Percentiles rank a stretch among this genome's conserved stretches.
Conservation (phyloP, 1,140 invertebrate species). For the Drosophila elegans region DNA sequence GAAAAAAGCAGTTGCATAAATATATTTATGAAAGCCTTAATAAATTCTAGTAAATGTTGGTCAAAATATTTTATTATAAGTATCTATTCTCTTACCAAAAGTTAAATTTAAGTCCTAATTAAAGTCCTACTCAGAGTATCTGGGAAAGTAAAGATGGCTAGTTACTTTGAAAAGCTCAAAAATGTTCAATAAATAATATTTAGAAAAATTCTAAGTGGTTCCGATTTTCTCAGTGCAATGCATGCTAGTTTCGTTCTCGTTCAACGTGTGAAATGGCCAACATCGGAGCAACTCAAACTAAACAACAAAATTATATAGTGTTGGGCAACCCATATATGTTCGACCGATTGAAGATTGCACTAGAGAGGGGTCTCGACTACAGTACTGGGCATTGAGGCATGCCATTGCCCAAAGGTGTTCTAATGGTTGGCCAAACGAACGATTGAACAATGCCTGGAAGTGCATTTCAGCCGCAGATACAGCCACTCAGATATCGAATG, state of each 20-base stretch:
- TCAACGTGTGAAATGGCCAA: conserved; percentile 47
- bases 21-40: too few species aligned
- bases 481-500: conserved; percentile 29
- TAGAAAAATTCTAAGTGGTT: not conserved
- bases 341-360: conserved; percentile 50
- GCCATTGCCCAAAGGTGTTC: conserved; percentile 74
- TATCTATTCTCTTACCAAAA: too few species aligned
- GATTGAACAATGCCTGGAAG: conserved; percentile 63
- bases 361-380: conserved; percentile 16
- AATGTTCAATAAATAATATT: too few species aligned
- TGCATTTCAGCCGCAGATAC: conserved; percentile 26
- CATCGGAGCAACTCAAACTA: conserved; percentile 11
- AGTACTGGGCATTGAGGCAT: conserved; percentile 60
- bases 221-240: not conserved
- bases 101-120: too few species aligned
- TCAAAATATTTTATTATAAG: too few species aligned
- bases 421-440: conserved; percentile 74
- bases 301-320: conserved; percentile 24
- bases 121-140: too few species aligned
- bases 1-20: too few species aligned
- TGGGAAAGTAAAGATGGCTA: too few species aligned
- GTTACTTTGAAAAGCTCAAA: too few species aligned
- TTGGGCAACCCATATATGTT: conserved; percentile 39
- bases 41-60: too few species aligned
- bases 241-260: conserved; percentile 27